Evolutionary conservation across 2,888 invertebrate species (phyloP).

Genomic region (Pterostichus madidus): DNA sequence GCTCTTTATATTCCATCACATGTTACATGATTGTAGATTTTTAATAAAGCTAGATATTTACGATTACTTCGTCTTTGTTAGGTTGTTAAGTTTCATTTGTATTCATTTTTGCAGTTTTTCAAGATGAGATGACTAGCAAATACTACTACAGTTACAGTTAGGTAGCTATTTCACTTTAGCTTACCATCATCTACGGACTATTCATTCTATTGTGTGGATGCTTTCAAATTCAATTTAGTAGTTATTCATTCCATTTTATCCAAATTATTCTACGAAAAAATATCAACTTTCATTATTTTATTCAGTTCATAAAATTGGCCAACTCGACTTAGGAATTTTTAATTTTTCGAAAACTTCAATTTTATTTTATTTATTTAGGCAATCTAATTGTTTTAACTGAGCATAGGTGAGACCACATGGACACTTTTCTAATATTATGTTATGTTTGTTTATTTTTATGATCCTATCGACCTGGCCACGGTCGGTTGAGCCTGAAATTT

Average conservation of each 20-base stretch:
- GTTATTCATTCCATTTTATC: too few relatives aligned
- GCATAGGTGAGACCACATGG: constrained; percentile 9
- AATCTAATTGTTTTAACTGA: constrained; percentile 2
- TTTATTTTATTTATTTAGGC: constrained; percentile 9
- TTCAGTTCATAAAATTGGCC: too few relatives aligned
- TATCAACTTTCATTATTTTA: too few relatives aligned
- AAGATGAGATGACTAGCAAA: constrained; percentile 36
- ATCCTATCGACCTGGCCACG: constrained; percentile 41
- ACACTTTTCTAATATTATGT: constrained; percentile 59
- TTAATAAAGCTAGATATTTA: constrained; percentile 59
- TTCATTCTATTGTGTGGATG: constrained; percentile 8
- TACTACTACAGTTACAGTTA: constrained; percentile 14
- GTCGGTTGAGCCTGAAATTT: constrained; percentile 32
- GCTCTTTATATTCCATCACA: constrained; percentile 49
- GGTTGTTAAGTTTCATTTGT: constrained; percentile 52
- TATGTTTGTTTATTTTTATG: constrained; percentile 65
- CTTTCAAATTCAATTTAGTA: background rate
- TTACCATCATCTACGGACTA: constrained; percentile 2
- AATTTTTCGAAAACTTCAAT: too few relatives aligned
- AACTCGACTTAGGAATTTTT: too few relatives aligned
- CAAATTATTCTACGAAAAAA: too few relatives aligned
- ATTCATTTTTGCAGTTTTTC: constrained; percentile 47
- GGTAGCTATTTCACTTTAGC: constrained; percentile 47
- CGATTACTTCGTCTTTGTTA: constrained; percentile 27
- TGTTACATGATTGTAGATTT: constrained; percentile 61